Evolutionary conservation across 2,888 invertebrate genomes (phyloP).

Genomic region (Sympetrum striolatum): DNA sequence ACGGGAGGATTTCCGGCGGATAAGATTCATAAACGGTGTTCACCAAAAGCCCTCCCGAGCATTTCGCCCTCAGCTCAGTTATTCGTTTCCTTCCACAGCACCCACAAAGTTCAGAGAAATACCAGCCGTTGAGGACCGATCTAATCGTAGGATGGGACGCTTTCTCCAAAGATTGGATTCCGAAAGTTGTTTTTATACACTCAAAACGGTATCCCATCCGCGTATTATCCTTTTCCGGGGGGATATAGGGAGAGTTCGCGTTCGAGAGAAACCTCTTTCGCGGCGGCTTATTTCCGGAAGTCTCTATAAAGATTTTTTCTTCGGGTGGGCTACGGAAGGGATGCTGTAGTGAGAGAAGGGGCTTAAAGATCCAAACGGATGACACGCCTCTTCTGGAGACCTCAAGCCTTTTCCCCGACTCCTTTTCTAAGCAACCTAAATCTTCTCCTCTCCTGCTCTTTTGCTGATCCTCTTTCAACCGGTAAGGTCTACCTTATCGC

Average conservation of each 20-base stretch:
- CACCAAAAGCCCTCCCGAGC: too few relatives aligned
- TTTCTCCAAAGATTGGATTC: background rate
- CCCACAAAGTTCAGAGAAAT: background rate
- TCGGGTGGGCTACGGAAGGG: background rate
- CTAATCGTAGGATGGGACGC: background rate
- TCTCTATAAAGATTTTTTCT: background rate
- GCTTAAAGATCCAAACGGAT: slow-evolving; percentile 33
- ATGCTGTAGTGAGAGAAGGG: background rate
- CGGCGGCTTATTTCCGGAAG: background rate
- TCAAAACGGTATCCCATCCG: background rate
- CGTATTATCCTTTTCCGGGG: background rate
- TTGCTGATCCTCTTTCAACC: slow-evolving; percentile 42
- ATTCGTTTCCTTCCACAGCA: background rate
- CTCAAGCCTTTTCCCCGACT: background rate
- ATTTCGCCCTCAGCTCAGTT: too few relatives aligned
- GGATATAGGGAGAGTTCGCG: too few relatives aligned
- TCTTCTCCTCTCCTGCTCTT: background rate
- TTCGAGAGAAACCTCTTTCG: background rate
- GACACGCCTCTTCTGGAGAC: slow-evolving; percentile 24
- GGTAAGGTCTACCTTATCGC: slow-evolving; percentile 28
- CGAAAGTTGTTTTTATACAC: background rate
- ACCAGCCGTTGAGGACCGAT: background rate
- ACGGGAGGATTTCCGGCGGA: too few relatives aligned
- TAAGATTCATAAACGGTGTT: too few relatives aligned
- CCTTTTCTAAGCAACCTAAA: background rate